Evolutionary conservation across 2,113 vertebrate genomes (phyloP), one percentile per base, ranked within the genome.

Genomic region (Hydrolagus affinis): DNA sequence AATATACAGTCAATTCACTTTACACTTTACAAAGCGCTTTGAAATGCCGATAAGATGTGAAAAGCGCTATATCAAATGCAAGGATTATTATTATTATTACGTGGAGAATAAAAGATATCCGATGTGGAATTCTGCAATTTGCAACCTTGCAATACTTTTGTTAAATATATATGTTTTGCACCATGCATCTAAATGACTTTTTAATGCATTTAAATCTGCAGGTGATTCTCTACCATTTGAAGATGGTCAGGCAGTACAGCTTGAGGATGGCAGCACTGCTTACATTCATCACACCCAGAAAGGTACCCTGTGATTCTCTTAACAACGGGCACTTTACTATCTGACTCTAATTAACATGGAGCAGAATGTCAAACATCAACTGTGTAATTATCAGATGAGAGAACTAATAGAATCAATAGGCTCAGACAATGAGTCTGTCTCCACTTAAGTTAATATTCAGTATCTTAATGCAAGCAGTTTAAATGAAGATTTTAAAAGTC

Each of bases 221-320:
- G 78, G 78, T 68, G 94, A 94, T 57, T 59, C 91, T 70, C 87
- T 94, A 85, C 88, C 92, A 75, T 95, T 96, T 88, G 94, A 94
- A 85, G 94, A 95, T 7, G 93, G 93, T n/a, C 95, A 95, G 86
- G 91, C 92, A 6, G 91, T 95, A 4, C 88, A 94, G 85, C 86
- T 94, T 86, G 95, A 95, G 87, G 94, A 95, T 75, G 94, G 94
- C 68, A 94, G 90, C 30, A 87, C 91, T 86, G 93, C 94, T 60
- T 95, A 92, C 86, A 93, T 95, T 86, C 94, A 95, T 86, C 90
- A 64, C 85, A 88, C 90, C 62, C 90, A 90, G 28, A 94, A 93
- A 94, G 94, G 95, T 94, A 87, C 56, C 44, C 15, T 30, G 23
- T 44, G n/a, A 59, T 83, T 57, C 23, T 60, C 59, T 83, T 83